Percentiles rank a stretch among this genome's conserved stretches.
phyloP scores from a whole-genome alignment of 2,888 invertebrate genomes.

The Leptarthrus brevirostris region DNA sequence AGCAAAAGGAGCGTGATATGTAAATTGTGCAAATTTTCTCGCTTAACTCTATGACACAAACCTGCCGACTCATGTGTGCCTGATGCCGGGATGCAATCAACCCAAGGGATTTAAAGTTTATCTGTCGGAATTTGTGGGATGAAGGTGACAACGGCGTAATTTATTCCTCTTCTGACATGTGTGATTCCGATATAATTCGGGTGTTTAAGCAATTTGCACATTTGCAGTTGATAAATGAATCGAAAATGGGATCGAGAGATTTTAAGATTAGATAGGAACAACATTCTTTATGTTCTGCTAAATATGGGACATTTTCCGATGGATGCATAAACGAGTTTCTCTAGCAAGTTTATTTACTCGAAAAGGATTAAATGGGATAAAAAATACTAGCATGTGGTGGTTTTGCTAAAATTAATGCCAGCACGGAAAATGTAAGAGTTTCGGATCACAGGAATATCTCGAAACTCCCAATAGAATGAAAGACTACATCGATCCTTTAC shows the following conservation, averaged over 20 bases:
- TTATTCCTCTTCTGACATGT: conserved; percentile 41
- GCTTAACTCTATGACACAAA: conserved; percentile 23
- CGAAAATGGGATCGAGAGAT: neutral
- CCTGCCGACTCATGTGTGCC: neutral
- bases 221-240: conserved; percentile 17
- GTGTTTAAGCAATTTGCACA: conserved; percentile 40
- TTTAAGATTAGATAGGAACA: neutral
- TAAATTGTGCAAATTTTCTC: conserved; percentile 34
- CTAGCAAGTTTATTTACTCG: no score
- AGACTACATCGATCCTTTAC: no score
- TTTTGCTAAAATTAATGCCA: no score
- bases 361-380: no score
- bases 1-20: conserved; percentile 7
- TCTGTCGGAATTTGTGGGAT: conserved; percentile 35
- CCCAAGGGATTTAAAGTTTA: conserved; percentile 42
- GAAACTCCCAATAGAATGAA: no score
- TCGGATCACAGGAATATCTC: no score
- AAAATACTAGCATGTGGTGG: no score
- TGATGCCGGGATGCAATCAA: conserved; percentile 36
- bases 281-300: no score
- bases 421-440: no score
- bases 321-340: no score
- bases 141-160: conserved; percentile 30
- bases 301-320: no score
- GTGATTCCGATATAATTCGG: conserved; percentile 31